phyloP scores from a whole-genome alignment of 2,888 invertebrate species.

The Hydriomena furcata region DNA sequence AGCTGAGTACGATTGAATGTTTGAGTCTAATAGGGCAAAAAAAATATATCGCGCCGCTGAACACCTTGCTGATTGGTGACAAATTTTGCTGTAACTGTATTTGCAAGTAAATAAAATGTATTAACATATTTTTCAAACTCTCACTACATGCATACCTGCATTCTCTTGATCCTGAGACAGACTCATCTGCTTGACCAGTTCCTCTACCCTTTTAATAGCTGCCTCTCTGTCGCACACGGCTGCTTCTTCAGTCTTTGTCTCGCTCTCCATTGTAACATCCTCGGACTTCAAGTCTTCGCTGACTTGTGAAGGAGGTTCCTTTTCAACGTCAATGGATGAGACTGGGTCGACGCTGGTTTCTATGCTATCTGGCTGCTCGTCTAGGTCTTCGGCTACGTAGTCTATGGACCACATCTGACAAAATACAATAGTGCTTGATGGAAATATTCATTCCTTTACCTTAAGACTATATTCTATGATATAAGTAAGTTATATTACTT shows the following conservation, averaged over 20 bases:
- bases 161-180: conserved; percentile 87
- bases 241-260: conserved; percentile 55
- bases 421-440: conserved; percentile 14
- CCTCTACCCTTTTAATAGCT: conserved; percentile 84
- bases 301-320: conserved; percentile 51
- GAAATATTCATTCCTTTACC: too few species aligned
- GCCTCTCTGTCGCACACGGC: conserved; percentile 64
- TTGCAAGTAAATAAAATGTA: too few species aligned
- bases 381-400: conserved; percentile 85
- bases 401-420: conserved; percentile 99
- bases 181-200: conserved; percentile 91
- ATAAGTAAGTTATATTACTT: too few species aligned
- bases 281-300: conserved; percentile 55
- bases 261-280: conserved; percentile 44
- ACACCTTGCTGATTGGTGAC: too few species aligned
- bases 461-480: too few species aligned
- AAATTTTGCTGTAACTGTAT: too few species aligned
- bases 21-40: too few species aligned
- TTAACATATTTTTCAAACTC: too few species aligned
- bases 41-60: too few species aligned
- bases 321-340: conserved; percentile 57
- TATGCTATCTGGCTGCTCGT: conserved; percentile 75
- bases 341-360: conserved; percentile 63
- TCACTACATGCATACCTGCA: conserved; percentile 67
- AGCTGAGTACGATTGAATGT: too few species aligned